These are phyloP conservation scores for Hemibagrus guttatus DNA, from an alignment of 2,797 vertebrate species.

Conservation along the genomic window DNA sequence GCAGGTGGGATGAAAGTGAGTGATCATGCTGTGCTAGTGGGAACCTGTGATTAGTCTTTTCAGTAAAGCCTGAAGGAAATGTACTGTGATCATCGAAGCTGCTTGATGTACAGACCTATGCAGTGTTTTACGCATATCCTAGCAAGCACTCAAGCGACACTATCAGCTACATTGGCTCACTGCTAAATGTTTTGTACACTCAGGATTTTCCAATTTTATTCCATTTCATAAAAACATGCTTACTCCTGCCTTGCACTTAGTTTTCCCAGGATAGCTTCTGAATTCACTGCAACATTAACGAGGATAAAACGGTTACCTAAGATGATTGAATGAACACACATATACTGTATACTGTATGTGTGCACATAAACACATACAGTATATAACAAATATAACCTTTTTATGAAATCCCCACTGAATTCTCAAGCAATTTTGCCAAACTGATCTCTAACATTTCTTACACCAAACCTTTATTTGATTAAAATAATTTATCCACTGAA, in stretches of 20 bases:
- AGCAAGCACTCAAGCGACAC: constrained; percentile 21
- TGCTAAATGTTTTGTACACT: neutral
- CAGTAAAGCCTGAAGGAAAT: constrained; percentile 43
- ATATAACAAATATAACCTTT: too few relatives aligned
- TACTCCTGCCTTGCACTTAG: neutral
- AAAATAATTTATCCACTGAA: neutral
- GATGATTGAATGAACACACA: neutral
- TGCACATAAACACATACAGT: neutral
- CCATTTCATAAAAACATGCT: neutral
- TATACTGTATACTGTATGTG: neutral
- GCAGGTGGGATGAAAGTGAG: constrained; percentile 40
- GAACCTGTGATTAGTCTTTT: constrained; percentile 49
- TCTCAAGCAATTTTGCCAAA: neutral
- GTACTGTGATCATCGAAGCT: constrained; percentile 39
- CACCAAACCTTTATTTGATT: neutral
- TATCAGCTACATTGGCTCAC: constrained; percentile 2
- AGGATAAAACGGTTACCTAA: neutral
- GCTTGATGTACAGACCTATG: constrained; percentile 26
- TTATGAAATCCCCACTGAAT: neutral
- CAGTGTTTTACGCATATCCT: constrained; percentile 31
- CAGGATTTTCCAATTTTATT: neutral
- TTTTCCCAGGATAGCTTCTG: neutral
- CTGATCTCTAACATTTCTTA: neutral
- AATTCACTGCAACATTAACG: neutral
- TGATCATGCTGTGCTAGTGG: constrained; percentile 42